These are phyloP conservation scores for Stomatorhinus walkeri DNA, from an alignment of 2,797 vertebrate species.

Conservation along the genomic window DNA sequence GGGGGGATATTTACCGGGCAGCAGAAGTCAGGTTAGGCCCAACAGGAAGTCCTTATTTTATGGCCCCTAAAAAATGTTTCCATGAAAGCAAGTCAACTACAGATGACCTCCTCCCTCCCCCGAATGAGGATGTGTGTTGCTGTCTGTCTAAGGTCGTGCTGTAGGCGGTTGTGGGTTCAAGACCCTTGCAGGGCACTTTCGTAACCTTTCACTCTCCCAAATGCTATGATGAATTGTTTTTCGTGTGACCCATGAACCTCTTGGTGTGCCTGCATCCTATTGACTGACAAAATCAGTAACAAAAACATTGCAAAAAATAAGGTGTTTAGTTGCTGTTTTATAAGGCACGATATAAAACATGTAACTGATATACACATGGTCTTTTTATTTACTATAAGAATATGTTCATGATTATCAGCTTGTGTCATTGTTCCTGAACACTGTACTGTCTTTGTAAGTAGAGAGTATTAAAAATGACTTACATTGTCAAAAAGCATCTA, in stretches of 20 bases:
- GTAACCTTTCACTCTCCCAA: background rate
- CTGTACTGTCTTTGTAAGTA: background rate
- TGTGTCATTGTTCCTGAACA: background rate
- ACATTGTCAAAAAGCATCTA: background rate
- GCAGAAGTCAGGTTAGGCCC: background rate
- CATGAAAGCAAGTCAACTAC: background rate
- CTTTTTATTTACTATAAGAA: background rate
- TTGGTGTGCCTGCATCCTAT: background rate
- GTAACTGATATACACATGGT: background rate
- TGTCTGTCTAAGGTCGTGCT: background rate
- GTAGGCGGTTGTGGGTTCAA: background rate
- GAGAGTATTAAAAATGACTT: background rate
- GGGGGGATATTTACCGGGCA: constrained; percentile 6
- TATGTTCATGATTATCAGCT: background rate
- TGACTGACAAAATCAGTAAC: background rate
- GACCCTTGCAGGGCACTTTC: background rate
- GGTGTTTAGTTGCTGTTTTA: background rate
- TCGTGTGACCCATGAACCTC: background rate
- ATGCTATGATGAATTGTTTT: background rate
- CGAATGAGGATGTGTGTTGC: background rate
- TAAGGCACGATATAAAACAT: background rate
- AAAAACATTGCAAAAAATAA: background rate
- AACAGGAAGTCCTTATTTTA: background rate
- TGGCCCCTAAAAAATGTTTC: background rate
- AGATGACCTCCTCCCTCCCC: background rate